Percentiles rank a stretch among this genome's conserved stretches.
Conservation (phyloP, 1,140 invertebrate genomes). For the Diabrotica undecimpunctata region DNA sequence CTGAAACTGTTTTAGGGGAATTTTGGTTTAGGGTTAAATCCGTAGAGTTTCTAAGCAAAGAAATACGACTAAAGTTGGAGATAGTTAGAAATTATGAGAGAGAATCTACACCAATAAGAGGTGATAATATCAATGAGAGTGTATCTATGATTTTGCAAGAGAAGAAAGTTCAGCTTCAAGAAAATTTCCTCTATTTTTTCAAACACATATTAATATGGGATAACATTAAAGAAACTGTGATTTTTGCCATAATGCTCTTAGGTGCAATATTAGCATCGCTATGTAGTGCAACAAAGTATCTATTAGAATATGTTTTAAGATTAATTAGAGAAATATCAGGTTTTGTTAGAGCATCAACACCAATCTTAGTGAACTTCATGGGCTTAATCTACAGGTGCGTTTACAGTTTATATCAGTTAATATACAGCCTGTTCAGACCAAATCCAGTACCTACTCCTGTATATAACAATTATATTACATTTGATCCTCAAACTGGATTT, state of each 20-base stretch:
- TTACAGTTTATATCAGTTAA: conserved; percentile 38
- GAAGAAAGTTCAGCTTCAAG: conserved; percentile 17
- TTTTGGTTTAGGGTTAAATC: conserved; percentile 38
- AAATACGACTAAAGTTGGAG: conserved; percentile 35
- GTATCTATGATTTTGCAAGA: conserved; percentile 8
- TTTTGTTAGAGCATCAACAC: conserved; percentile 42
- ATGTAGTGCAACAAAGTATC: conserved; percentile 28
- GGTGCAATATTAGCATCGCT: conserved; percentile 25
- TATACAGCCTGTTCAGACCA: conserved; percentile 44
- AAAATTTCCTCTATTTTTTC: conserved; percentile 21
- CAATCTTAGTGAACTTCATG: conserved; percentile 44
- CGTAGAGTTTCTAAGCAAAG: conserved; percentile 31
- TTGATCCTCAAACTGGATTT: conserved; percentile 12
- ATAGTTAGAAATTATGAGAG: conserved; percentile 23
- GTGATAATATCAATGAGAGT: neutral
- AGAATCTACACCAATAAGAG: conserved; percentile 7
- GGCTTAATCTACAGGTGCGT: conserved; percentile 42
- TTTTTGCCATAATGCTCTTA: conserved; percentile 32
- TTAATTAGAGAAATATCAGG: conserved; percentile 37
- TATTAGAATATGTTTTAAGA: conserved; percentile 36
- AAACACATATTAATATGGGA: conserved; percentile 22
- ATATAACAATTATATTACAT: conserved; percentile 16
- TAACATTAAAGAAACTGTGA: conserved; percentile 32
- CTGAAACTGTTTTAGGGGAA: conserved; percentile 33
- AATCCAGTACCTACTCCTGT: conserved; percentile 7